A percentile compares a stretch with the other conserved stretches of the same genome.
These are phyloP conservation scores for Lasiurus cinereus DNA, from an alignment of 2,113 vertebrate genomes.

Conservation along the genomic window DNA sequence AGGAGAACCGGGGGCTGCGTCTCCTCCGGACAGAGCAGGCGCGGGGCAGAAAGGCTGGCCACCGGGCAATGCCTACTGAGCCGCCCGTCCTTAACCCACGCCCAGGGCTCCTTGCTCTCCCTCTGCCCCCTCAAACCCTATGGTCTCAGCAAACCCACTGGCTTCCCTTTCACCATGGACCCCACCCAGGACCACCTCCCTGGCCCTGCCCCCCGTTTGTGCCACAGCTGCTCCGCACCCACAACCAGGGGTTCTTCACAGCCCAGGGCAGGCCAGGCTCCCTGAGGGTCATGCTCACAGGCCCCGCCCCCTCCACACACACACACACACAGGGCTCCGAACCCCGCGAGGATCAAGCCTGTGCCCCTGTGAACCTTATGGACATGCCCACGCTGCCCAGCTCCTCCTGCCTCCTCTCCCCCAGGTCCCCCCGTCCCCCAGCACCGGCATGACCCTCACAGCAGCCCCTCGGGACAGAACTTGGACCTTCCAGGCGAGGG, in stretches of 20 bases:
- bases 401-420: neutral
- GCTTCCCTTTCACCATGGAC: no score
- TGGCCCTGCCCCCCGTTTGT: fast-evolving
- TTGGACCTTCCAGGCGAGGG: neutral
- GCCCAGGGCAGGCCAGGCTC: no score
- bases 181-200: neutral
- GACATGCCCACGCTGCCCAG: no score
- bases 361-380: fast-evolving
- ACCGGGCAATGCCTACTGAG: no score
- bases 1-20: neutral
- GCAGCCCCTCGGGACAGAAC: neutral
- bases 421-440: neutral
- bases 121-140: no score
- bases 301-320: fast-evolving
- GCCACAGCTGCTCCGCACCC: neutral
- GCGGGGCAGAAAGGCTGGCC: neutral
- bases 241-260: neutral
- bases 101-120: neutral
- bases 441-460: neutral
- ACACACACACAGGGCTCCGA: no score
- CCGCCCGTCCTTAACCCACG: no score
- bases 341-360: neutral
- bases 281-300: neutral
- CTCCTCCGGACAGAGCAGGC: neutral
- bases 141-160: no score